Evolutionary conservation across 2,888 invertebrate species (phyloP).

Genomic region (Leptopilina myrica): DNA sequence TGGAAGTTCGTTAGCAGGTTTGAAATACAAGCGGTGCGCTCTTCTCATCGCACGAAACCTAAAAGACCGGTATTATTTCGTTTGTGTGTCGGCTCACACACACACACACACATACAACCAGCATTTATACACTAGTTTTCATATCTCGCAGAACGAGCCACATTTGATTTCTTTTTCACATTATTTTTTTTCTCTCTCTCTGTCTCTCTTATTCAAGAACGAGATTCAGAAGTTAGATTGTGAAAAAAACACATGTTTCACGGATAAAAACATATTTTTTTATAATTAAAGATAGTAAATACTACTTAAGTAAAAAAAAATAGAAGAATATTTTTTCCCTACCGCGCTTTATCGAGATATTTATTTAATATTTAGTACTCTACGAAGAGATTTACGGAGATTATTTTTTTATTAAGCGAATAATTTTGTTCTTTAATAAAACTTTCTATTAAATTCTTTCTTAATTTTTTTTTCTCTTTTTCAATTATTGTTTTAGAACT

Average conservation of each 20-base stretch:
- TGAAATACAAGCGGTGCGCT: conserved; percentile 57
- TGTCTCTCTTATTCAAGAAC: neutral
- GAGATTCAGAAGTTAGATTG: conserved; percentile 35
- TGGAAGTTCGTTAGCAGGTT: conserved; percentile 67
- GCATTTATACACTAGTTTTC: conserved; percentile 2
- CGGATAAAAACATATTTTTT: conserved; percentile 17
- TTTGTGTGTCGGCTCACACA: neutral
- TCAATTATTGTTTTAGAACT: no score
- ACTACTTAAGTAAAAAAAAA: neutral
- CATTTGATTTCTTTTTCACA: conserved; percentile 20
- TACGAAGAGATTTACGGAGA: no score
- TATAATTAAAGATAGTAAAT: conserved; percentile 9
- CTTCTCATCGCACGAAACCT: neutral
- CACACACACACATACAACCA: neutral
- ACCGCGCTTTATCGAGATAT: neutral
- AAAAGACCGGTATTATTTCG: conserved; percentile 25
- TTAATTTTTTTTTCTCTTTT: no score
- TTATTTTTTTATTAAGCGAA: no score
- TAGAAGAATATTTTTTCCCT: no score
- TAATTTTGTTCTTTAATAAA: no score
- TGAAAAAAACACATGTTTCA: conserved; percentile 21
- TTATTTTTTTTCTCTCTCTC: neutral
- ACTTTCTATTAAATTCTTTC: no score
- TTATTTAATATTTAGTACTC: neutral
- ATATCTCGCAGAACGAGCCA: conserved; percentile 26